phyloP scores from a whole-genome alignment of 23 tunicate genomes.

The Aplidium turbinatum region DNA sequence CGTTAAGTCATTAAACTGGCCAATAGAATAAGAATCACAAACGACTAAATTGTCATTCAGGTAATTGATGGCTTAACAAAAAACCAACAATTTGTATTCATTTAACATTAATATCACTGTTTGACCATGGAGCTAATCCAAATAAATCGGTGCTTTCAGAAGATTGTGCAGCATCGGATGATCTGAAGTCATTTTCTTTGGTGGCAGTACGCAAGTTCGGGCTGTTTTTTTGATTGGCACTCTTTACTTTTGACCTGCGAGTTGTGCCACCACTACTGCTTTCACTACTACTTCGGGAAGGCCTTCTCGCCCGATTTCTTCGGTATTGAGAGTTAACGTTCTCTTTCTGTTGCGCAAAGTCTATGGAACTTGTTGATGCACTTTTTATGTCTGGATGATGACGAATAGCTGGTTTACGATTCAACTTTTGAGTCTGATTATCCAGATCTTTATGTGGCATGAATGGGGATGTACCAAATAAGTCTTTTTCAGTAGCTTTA shows the following conservation, averaged over 20 bases:
- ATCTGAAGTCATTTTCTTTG: not conserved
- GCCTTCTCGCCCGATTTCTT: not conserved
- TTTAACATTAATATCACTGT: constrained; percentile 4
- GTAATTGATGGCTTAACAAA: too few species aligned
- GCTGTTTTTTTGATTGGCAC: constrained; percentile 1
- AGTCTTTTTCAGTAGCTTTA: constrained; percentile 35
- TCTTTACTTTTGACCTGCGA: constrained; percentile 45
- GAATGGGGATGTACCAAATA: constrained; percentile 78
- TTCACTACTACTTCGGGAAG: constrained; percentile 80
- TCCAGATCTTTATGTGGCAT: constrained; percentile 34
- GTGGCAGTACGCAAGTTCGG: not conserved
- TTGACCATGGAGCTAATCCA: constrained; percentile 34
- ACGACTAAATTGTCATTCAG: too few species aligned
- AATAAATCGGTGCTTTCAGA: constrained; percentile 20
- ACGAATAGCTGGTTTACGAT: constrained; percentile 22
- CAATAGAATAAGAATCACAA: too few species aligned
- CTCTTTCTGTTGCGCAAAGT: constrained; percentile 19
- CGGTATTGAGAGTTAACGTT: not conserved
- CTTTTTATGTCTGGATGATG: constrained; percentile 17
- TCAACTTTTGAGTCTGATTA: not conserved
- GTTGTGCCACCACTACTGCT: constrained; percentile 74
- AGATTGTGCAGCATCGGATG: not conserved
- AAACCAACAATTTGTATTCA: too few species aligned
- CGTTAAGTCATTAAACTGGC: too few species aligned
- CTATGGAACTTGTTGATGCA: constrained; percentile 9